Percentiles rank a stretch among this genome's conserved stretches.
Conservation (phyloP, 2,113 vertebrate species). For the Equus przewalskii region DNA sequence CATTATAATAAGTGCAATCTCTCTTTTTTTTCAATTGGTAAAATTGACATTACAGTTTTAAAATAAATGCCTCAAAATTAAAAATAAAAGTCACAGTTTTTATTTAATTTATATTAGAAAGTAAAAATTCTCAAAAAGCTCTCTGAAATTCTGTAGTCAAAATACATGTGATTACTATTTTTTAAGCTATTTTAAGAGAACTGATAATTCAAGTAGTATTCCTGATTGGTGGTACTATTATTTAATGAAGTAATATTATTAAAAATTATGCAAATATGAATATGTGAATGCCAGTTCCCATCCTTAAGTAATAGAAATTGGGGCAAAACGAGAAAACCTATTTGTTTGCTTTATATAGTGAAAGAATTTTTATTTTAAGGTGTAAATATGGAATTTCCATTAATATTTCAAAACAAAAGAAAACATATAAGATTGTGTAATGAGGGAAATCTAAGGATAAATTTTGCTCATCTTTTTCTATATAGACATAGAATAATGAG, state of each 20-base stretch:
- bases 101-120: not conserved
- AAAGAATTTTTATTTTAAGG: not conserved
- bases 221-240: not conserved
- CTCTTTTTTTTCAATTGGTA: not conserved
- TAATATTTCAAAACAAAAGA: not conserved
- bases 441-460: not conserved
- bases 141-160: not conserved
- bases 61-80: not conserved
- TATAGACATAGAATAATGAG: not conserved
- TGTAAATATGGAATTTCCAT: not conserved
- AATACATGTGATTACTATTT: not conserved
- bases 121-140: not conserved
- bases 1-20: conserved; percentile 28
- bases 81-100: not conserved
- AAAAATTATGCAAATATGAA: not conserved
- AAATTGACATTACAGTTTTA: not conserved
- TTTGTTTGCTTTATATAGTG: not conserved
- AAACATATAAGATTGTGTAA: not conserved
- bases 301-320: not conserved
- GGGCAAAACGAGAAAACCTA: not conserved
- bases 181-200: not conserved
- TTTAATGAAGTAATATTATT: not conserved
- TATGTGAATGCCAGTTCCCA: not conserved
- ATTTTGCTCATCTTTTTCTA: not conserved
- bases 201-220: not conserved